These are phyloP conservation scores for Discoglossus pictus DNA, from an alignment of 2,797 vertebrate species.

Conservation along the genomic window DNA sequence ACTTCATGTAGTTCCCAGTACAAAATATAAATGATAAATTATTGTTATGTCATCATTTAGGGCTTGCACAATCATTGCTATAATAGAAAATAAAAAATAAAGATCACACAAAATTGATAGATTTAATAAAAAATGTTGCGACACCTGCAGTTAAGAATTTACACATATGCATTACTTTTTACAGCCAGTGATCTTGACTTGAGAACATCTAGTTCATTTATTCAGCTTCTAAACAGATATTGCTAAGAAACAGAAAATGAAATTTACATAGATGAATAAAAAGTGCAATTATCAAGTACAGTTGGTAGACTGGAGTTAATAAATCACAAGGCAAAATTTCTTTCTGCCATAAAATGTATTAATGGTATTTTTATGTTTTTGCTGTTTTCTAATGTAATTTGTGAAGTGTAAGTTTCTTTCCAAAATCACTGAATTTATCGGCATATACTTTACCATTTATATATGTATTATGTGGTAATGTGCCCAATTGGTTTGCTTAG, in stretches of 20 bases:
- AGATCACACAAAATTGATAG: slow-evolving; percentile 25
- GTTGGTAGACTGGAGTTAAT: slow-evolving; percentile 65
- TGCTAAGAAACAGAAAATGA: slow-evolving; percentile 64
- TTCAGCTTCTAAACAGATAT: slow-evolving; percentile 53
- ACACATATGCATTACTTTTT: slow-evolving; percentile 57
- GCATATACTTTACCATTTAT: too few species aligned
- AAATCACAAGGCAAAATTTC: slow-evolving; percentile 69
- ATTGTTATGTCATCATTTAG: slow-evolving; percentile 12
- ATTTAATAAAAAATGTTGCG: slow-evolving; percentile 44
- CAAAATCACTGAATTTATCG: too few species aligned
- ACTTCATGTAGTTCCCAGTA: neutral
- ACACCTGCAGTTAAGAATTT: slow-evolving; percentile 58
- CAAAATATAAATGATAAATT: neutral
- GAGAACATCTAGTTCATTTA: slow-evolving; percentile 62
- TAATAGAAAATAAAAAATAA: neutral
- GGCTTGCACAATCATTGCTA: slow-evolving; percentile 2
- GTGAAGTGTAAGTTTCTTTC: neutral
- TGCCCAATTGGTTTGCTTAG: too few species aligned
- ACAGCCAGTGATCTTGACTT: slow-evolving; percentile 65
- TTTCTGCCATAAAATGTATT: slow-evolving; percentile 57
- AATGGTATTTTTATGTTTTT: neutral
- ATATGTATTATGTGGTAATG: too few species aligned
- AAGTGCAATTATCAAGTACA: slow-evolving; percentile 67
- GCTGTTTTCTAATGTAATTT: slow-evolving; percentile 6
- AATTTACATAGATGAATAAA: slow-evolving; percentile 72